Percentiles rank a stretch among this genome's conserved stretches.
Evolutionary conservation across 2,113 vertebrate species (phyloP).

Genomic region (Apteryx mantelli): DNA sequence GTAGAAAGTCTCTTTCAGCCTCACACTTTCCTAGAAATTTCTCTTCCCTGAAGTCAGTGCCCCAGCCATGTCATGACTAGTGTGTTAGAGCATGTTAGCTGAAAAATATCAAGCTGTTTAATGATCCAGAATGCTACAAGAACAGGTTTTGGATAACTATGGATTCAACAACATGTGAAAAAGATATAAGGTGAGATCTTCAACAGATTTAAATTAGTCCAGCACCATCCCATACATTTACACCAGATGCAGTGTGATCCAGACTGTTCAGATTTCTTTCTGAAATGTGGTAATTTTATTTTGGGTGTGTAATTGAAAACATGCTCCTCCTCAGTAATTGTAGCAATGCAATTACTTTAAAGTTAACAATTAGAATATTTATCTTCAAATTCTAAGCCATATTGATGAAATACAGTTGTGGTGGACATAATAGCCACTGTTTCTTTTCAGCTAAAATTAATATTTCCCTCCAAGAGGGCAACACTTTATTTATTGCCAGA

Average conservation of each 20-base stretch:
- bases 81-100: not conserved
- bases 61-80: not conserved
- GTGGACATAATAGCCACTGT: not conserved
- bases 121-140: not conserved
- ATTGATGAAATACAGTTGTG: not conserved
- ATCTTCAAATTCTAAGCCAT: not conserved
- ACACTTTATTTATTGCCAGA: constrained; percentile 48
- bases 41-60: not conserved
- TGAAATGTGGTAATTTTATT: not conserved
- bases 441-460: constrained; percentile 48
- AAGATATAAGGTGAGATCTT: not conserved
- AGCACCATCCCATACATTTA: not conserved
- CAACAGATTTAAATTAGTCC: not conserved
- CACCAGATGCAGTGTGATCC: not conserved
- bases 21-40: not conserved
- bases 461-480: constrained; percentile 10
- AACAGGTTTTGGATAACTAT: not conserved
- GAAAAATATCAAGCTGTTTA: not conserved
- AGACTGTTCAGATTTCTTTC: not conserved
- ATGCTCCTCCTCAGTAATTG: not conserved
- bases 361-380: constrained; percentile 20
- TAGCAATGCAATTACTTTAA: not conserved
- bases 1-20: not conserved
- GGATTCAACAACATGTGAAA: not conserved
- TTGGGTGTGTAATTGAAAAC: not conserved